Base-by-base conservation (phyloP, 2,797 vertebrate genomes). In the Leptodon cayanensis region DNA sequence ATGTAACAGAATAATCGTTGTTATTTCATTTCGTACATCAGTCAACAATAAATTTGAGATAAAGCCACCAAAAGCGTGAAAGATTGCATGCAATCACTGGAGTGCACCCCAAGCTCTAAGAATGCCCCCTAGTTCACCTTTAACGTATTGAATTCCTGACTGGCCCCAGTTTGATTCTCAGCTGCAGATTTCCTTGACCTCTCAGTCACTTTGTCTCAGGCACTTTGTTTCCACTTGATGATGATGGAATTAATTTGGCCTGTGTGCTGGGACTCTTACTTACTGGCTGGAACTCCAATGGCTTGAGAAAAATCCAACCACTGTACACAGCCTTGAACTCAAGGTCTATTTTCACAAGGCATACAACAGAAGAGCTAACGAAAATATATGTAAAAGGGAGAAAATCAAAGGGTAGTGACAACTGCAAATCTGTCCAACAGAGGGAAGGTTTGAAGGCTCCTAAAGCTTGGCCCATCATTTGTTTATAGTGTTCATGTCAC, bases 161-260 rank as follows among this genome's bases (percentile, higher is more conserved):
- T 3, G 10, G 62, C 44, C 78, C 46, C 28, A 4, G 71, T 76
- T 62, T 77, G 79, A 35, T 87, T 77, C 69, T 93, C 81, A 84
- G 82, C 35, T 90, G 74, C 83, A 70, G 72, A 77, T 87, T 96
- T 93, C 76, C 50, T 87, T 92, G 77, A 63, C 63, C 74, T 77
- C 92, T 88, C 81, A 93, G 87, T 40, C 91, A 91, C 87, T 97
- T 96, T 73, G 86, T 97, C 90, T 96, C 83, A 92, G 59, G 80
- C 82, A 96, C 69, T 94, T 94, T 89, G 76, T 96, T 94, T 92
- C 93, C 77, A 76, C 94, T 94, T 95, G 94, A 86, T 90, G 87
- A 83, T 90, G 70, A 96, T 93, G 63, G 87, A 96, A 96, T 92
- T 96, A 87, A 77, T 96, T 95, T 96, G 78, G 62, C 39, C 87